Base-by-base conservation (phyloP, 2,888 invertebrate species). In the Limenitis camilla region DNA sequence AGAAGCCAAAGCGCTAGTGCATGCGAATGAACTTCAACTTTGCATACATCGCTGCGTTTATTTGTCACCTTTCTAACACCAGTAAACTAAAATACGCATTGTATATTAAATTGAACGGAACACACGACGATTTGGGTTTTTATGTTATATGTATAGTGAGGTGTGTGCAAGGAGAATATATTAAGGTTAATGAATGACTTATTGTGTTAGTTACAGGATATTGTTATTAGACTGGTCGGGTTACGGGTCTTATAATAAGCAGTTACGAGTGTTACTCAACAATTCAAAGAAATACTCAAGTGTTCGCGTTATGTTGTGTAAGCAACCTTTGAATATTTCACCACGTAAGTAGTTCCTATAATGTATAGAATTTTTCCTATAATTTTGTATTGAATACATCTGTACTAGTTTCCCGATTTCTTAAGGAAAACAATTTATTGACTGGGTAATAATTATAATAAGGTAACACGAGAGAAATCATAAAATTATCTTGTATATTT, bases 121-220 rank as follows among this genome's bases (percentile, higher is more conserved):
- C 55, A 64, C 55, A 60, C 58, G 55, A 59, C 61, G 55, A 40
- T 31, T 53, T 19, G 50, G 42, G 62, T 62, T 66, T 67, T 68
- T 66, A 66, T 67, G 68, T 71, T 72, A 68, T 69, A 64, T 19
- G 19, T 61, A 62, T 65, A 61, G 69, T 69, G 70, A 82, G 79
- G 81, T 80, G 76, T 77, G 77, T 78, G 78, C 74, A 78, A 80
- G 77, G 68, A 81, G 79, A 75, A 82, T 84, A 81, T 84, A 85
- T 86, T 85, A 83, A 81, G 81, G 81, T 73, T 84, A 86, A 86
- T 86, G 85, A 85, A 86, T 85, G 84, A 78, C 76, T 81, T 83
- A 82, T 85, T 84, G 83, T 74, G 71, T 71, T 72, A 72, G 73
- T 71, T 76, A 81, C 83, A 82, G 86, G 84, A 85, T 81, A 82